Base-by-base conservation (phyloP, 2,797 vertebrate species). In the Aldrovandia affinis region DNA sequence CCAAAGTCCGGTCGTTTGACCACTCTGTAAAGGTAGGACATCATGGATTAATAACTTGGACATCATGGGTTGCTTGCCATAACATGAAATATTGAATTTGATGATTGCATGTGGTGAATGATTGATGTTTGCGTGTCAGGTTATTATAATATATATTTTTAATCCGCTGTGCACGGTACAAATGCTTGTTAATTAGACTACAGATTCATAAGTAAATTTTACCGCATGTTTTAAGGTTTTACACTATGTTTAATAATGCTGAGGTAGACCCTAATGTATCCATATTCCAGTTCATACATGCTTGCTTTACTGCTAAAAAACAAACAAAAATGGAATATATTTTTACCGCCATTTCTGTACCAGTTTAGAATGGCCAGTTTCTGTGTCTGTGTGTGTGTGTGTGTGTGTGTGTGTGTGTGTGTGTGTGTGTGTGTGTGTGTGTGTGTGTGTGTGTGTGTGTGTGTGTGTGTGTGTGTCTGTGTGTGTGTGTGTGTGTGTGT, bases 1-100 rank as follows among this genome's bases (percentile, higher is more conserved):
- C 98, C 88, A 97, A 96, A 94, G 98, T 99, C n/a, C 93, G 97
- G 85, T 99, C 98, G 36, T 99, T 99, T 86, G 98, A 99, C 95
- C 96, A 97, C 91, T 92, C 96, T 0, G 91, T 96, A 78, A 97
- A 97, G 97, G 97, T 98, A 93, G 88, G 78, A 68, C 36, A 42
- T 15, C 1, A 0, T 47, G 36, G 73, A 77, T 3, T 47, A 20
- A 44, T 75, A 3, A 8, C 22, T 75, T 47, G 22, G 3, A 22
- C 0, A 6, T 77, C 8, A 44, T 42, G 30, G 7, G 30, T 77
- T 47, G 39, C 25, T 77, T 47, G 25, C 14, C 8, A 47, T 47
- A n/a, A 25, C 2, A 20, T 77, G 39, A 6, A 18, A 22, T 18
- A n/a, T n/a, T 28, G 10, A 30, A n/a, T 30, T 20, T 18, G 68